These are phyloP conservation scores for Trachythela sp. DNA, from an alignment of 64 coral and sea anemone species.

Conservation along the genomic window DNA sequence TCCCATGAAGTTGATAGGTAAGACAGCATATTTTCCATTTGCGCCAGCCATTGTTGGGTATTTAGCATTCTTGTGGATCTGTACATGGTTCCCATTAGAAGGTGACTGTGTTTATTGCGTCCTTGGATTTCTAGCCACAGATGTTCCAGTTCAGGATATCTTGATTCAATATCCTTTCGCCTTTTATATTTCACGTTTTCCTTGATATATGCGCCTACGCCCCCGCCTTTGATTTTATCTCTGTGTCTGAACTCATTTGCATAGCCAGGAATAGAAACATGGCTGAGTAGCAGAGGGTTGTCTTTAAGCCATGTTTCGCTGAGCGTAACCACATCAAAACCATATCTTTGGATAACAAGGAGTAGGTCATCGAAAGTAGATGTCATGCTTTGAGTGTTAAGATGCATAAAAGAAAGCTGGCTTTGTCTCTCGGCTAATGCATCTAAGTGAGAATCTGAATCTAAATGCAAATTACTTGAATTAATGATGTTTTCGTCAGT, in stretches of 20 bases:
- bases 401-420: neutral
- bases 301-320: neutral
- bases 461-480: neutral
- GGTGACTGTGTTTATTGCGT: neutral
- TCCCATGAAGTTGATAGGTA: conserved; percentile 6
- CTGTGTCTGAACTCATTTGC: neutral
- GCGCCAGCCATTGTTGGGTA: neutral
- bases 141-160: neutral
- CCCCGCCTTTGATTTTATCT: neutral
- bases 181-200: neutral
- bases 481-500: neutral
- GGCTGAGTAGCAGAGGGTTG: neutral
- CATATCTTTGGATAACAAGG: neutral
- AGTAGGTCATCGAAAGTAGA: neutral
- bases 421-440: neutral
- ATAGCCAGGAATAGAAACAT: neutral
- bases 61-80: neutral
- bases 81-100: conserved; percentile 10
- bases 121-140: neutral
- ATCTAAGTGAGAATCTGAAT: neutral
- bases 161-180: neutral
- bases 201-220: neutral
- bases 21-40: neutral
- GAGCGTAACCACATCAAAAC: neutral
- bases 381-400: neutral